Evolutionary conservation across 2,888 invertebrate genomes (phyloP), one percentile per base, ranked within the genome.

Genomic region (Caenorhabditis sp.): DNA sequence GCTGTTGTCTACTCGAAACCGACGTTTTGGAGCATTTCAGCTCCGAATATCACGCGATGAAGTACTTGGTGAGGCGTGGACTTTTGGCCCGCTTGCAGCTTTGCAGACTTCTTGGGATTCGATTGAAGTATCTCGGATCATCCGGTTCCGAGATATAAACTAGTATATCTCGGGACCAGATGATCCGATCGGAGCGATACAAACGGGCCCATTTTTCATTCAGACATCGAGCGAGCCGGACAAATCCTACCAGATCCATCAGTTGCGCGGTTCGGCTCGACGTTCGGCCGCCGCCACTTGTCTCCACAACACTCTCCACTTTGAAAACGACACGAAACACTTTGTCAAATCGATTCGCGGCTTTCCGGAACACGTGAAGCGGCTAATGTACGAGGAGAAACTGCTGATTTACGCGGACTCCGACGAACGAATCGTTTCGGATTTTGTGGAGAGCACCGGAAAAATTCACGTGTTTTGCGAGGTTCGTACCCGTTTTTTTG

Each of bases 21-120:
- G 35, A 35, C 9, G 3, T 43, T 3, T 5, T 30, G 6, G 68
- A 58, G 6, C 68, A 68, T 26, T 68, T 39, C 11, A 58, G 35
- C 17, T 30, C 43, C 22, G 68, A 68, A n/a, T 68, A 20, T 27
- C 68, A 68, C 32, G 46, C 39, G 4, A 61, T 59, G 50, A 58
- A 68, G n/a, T 66, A 41, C 15, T 22, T 66, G 50, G 66, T 66
- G 9, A 50, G 68, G 22, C 24, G 22, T 22, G n/a, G 15, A 43
- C 6, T 26, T 39, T 2, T 32, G 56, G 13, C n/a, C n/a, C 43
- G 30, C 9, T 9, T 5, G 30, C 11, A 35, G 35, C 35, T 7
- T 35, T 35, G 4, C 55, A 24, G 77, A 78, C 9, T 79, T 78
- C 46, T 79, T 79, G 41, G 39, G 72, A 32, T 46, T 39, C 24